Evolutionary conservation across 35 echinoderm and acorn worm genomes (phyloP).

Genomic region (Ophioderma brevispina): DNA sequence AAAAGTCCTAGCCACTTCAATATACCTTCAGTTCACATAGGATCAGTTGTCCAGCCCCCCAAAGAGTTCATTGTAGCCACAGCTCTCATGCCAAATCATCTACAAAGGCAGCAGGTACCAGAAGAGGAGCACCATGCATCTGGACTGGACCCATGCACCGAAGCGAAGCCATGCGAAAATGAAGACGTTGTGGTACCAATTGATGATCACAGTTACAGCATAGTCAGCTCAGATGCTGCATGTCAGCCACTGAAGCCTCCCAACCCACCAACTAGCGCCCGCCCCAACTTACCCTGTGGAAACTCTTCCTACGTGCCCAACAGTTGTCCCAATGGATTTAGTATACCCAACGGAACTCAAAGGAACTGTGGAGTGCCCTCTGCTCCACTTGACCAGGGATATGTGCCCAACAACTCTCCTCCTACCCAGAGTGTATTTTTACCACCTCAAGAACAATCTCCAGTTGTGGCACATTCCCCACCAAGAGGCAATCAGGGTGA

Average conservation of each 20-base stretch:
- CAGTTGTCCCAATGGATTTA: neutral
- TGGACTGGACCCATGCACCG: no score
- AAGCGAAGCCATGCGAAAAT: neutral
- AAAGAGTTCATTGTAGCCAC: neutral
- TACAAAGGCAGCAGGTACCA: neutral
- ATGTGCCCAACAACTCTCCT: neutral
- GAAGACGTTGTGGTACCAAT: neutral
- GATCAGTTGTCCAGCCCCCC: neutral
- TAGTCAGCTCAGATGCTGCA: neutral
- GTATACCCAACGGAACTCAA: neutral
- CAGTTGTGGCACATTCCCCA: neutral
- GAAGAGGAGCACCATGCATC: no score
- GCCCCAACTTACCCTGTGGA: neutral
- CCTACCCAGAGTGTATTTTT: neutral
- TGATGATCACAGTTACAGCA: neutral
- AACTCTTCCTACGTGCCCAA: neutral
- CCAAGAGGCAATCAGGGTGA: neutral
- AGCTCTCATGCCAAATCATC: neutral
- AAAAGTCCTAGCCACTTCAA: neutral
- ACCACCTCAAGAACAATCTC: neutral
- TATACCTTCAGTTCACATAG: neutral
- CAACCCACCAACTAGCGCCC: neutral
- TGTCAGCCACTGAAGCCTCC: no score
- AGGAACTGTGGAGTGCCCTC: neutral
- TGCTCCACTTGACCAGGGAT: neutral